Percentiles rank a stretch among this genome's conserved stretches.
phyloP scores from a whole-genome alignment of 2,113 vertebrate genomes.

The Rhabdomys dilectus region DNA sequence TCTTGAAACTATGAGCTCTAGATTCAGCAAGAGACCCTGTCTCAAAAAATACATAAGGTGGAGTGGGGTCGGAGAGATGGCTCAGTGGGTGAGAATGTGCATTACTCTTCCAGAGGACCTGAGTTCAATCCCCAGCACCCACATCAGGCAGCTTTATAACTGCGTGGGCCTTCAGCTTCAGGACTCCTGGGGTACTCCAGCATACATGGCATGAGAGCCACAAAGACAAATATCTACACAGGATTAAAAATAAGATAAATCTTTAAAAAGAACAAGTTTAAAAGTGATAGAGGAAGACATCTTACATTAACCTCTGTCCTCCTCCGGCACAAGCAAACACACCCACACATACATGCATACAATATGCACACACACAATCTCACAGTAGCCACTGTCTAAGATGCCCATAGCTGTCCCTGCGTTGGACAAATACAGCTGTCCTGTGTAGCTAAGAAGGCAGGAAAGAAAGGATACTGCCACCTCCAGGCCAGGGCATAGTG shows the following conservation, averaged over 20 bases:
- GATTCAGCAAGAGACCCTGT: neutral
- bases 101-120: neutral
- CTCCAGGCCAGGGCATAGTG: neutral
- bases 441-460: neutral
- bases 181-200: neutral
- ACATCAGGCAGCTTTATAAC: neutral
- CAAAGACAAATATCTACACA: neutral
- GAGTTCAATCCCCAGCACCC: neutral
- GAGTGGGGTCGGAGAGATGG: neutral
- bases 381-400: neutral
- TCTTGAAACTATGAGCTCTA: neutral
- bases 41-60: neutral
- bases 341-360: neutral
- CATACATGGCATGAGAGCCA: neutral
- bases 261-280: neutral
- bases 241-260: neutral
- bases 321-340: neutral
- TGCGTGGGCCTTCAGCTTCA: neutral
- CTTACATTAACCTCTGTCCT: neutral
- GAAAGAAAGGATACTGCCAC: neutral
- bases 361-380: no score
- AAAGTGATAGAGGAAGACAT: neutral
- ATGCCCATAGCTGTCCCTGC: no score
- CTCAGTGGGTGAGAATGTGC: neutral
- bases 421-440: neutral